Conservation (phyloP, 2,797 vertebrate genomes). For the Aulostomus chinensis region DNA sequence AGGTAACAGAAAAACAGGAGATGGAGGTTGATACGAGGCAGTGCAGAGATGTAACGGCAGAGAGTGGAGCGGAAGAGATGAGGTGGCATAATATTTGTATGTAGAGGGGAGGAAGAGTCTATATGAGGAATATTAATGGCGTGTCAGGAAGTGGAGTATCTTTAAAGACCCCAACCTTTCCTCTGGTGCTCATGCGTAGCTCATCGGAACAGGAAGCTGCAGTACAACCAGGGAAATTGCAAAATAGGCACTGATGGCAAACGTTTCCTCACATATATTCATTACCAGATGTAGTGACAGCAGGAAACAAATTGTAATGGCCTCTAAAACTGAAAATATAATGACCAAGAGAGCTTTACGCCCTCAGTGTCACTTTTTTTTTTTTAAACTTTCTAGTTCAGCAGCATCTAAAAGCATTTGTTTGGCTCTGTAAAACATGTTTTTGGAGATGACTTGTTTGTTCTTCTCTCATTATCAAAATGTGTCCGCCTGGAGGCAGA, state of each 20-base stretch:
- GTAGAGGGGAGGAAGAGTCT: conserved; percentile 48
- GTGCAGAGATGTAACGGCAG: conserved; percentile 57
- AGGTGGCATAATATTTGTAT: conserved; percentile 26
- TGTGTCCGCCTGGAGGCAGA: conserved; percentile 20
- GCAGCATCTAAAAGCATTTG: conserved; percentile 13
- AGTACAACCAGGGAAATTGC: conserved; percentile 16
- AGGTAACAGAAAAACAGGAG: conserved; percentile 22
- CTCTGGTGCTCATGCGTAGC: conserved; percentile 33
- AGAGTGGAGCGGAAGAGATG: conserved; percentile 40
- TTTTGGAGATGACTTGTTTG: conserved; percentile 25
- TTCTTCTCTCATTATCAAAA: conserved; percentile 27
- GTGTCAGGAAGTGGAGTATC: conserved; percentile 69
- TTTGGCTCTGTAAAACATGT: conserved; percentile 10
- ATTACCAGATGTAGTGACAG: conserved; percentile 6
- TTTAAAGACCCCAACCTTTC: conserved; percentile 66
- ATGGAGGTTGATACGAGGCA: conserved; percentile 52
- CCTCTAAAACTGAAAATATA: not conserved
- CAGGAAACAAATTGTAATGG: conserved; percentile 4
- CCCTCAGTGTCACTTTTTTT: too few relatives aligned
- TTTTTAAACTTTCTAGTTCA: not conserved
- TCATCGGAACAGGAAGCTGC: conserved; percentile 31
- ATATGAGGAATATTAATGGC: conserved; percentile 79
- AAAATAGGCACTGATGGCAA: conserved; percentile 19
- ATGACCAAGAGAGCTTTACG: not conserved
- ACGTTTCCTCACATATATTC: conserved; percentile 14